phyloP scores from a whole-genome alignment of 2,113 vertebrate species.

The Piaya cayana region DNA sequence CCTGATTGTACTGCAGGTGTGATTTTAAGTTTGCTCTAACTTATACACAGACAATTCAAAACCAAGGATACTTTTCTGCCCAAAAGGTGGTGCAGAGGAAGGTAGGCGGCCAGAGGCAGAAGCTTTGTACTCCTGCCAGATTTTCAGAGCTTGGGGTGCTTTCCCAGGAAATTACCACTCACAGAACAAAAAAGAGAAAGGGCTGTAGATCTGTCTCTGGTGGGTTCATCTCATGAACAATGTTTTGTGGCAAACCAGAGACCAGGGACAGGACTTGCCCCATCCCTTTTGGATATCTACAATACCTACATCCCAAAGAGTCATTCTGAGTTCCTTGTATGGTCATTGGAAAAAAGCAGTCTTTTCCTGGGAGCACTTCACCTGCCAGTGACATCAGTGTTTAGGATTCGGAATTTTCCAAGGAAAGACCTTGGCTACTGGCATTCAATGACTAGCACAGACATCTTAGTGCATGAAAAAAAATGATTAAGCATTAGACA shows the following conservation, averaged over 20 bases:
- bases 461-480: not conserved
- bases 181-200: not conserved
- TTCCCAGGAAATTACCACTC: not conserved
- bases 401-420: not conserved
- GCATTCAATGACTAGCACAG: not conserved
- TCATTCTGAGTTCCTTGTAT: not conserved
- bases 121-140: not conserved
- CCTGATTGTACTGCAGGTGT: not conserved
- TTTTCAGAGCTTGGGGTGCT: not conserved
- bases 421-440: not conserved
- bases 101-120: not conserved
- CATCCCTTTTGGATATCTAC: not conserved
- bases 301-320: not conserved
- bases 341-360: not conserved
- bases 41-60: not conserved
- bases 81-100: not conserved
- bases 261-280: rapidly evolving
- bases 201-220: rapidly evolving
- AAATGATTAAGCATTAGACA: not conserved
- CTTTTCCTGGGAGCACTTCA: not conserved
- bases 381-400: not conserved
- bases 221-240: not conserved
- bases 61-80: not conserved
- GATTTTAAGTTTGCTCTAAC: not conserved
- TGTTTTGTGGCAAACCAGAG: not conserved